Base-by-base conservation (phyloP, 2,113 vertebrate genomes). In the Lycocorax pyrrhopterus region DNA sequence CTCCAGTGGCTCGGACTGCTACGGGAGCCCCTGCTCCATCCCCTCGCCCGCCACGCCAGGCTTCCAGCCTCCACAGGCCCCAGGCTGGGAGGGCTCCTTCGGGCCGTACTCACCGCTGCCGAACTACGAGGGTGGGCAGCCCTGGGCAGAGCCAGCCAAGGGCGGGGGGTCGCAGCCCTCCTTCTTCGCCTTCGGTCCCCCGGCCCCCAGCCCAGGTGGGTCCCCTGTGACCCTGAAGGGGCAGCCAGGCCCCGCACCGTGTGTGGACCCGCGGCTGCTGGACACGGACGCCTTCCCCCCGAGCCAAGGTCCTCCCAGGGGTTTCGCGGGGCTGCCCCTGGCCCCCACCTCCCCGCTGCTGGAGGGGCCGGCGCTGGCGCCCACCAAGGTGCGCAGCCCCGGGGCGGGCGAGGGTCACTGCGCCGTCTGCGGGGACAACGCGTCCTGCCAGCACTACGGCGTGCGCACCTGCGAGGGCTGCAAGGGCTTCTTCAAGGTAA, bases 401-500 rank as follows among this genome's bases (percentile, higher is more conserved):
- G 93, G 97, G 26, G 97, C 97, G 33, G 98, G 97, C 0, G 99
- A 99, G 93, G 99, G 99, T 7, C 98, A 98, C 93, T 99, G 99
- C 23, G 99, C 99, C 3, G 99, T 99, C 72, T 99, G 99, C 39
- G 99, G 99, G 64, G 99, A 99, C 98, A 99, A 98, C 2, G 99
- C 99, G 18, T 99, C 99, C 5, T 99, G 99, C 96, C 99, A 99
- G 97, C 99, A 99, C 96, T 99, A 99, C 2, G 99, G 99, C 1
- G 99, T 99, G 75, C 99, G 99, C 72, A 99, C 99, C 96, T 99
- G 99, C 52, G 99, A 99, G 94, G 99, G 99, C 74, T 99, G 99
- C 97, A 99, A 99, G 94, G 99, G 99, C 22, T 99, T 99, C 97
- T 99, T 99, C 97, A 99, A 99, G 99, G 99, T 99, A 98, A 97